Percentiles rank a stretch among this genome's conserved stretches.
Conservation (phyloP, 2,888 invertebrate species). For the Mellilla xanthometata region DNA sequence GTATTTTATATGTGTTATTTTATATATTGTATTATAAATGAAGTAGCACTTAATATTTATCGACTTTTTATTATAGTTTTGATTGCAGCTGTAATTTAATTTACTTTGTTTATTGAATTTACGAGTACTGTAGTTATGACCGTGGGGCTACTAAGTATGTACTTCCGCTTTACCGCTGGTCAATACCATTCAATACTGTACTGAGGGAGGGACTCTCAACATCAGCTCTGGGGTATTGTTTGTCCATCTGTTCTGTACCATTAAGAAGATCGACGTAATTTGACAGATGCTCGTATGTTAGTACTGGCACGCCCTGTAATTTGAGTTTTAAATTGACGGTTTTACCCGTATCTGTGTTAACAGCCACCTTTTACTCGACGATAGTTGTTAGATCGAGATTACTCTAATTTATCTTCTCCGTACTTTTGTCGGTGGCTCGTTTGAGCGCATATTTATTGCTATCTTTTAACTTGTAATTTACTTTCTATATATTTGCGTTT, state of each 20-base stretch:
- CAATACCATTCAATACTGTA: slow-evolving; percentile 9
- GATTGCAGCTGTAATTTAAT: slow-evolving; percentile 12
- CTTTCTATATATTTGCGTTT: slow-evolving; percentile 4
- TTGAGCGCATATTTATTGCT: slow-evolving; percentile 10
- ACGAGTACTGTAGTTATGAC: slow-evolving; percentile 12
- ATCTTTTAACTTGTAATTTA: slow-evolving; percentile 6
- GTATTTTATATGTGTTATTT: slow-evolving; percentile 28
- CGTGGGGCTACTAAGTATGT: slow-evolving; percentile 7
- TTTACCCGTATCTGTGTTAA: slow-evolving; percentile 20
- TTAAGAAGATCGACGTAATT: slow-evolving; percentile 36
- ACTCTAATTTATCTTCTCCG: slow-evolving; percentile 20
- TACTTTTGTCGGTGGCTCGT: slow-evolving; percentile 8
- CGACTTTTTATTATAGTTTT: slow-evolving; percentile 11
- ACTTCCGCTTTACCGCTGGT: slow-evolving; percentile 17
- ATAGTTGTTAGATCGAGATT: slow-evolving; percentile 21
- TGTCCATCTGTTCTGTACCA: slow-evolving; percentile 58
- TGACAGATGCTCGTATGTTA: slow-evolving; percentile 35
- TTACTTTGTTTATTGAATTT: slow-evolving; percentile 17
- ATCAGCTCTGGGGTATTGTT: slow-evolving; percentile 31
- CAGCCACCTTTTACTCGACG: slow-evolving; percentile 22
- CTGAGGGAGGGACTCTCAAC: slow-evolving; percentile 6
- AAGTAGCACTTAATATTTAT: slow-evolving; percentile 9
- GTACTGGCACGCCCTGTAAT: slow-evolving; percentile 28
- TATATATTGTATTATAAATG: slow-evolving; percentile 17
- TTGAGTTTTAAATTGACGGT: slow-evolving; percentile 25